Evolutionary conservation across 2,113 vertebrate species (phyloP).

Genomic region (Ptychochromis oligacanthus): DNA sequence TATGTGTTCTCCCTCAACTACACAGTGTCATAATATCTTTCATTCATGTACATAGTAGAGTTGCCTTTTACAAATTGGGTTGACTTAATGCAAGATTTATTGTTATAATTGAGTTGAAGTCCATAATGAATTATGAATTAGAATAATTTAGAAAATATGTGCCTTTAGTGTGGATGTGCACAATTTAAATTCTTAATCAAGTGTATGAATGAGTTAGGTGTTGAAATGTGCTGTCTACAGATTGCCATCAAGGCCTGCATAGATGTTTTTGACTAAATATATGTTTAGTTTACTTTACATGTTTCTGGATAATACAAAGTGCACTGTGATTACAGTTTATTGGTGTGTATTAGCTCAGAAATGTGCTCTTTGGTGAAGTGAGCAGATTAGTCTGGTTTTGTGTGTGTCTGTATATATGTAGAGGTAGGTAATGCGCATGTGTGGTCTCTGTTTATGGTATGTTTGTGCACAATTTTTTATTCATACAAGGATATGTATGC

Average conservation of each 20-base stretch:
- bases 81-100: not conserved
- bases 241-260: not conserved
- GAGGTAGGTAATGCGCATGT: not conserved
- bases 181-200: not conserved
- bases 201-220: not conserved
- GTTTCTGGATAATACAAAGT: not conserved
- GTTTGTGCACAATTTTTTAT: not conserved
- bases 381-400: conserved; percentile 23
- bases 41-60: not conserved
- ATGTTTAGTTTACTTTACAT: not conserved
- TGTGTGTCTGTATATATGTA: not conserved
- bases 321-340: not conserved
- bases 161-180: not conserved
- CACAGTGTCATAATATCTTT: not conserved
- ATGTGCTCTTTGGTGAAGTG: not conserved
- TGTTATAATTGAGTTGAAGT: not conserved
- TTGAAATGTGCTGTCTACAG: not conserved
- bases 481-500: not conserved
- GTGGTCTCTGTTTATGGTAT: not conserved
- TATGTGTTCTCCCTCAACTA: not conserved
- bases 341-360: not conserved
- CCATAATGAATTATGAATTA: not conserved
- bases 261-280: not conserved
- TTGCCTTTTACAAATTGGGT: not conserved
- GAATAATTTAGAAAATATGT: not conserved